phyloP scores from a whole-genome alignment of 2,113 vertebrate genomes.

The Onychostoma macrolepis region DNA sequence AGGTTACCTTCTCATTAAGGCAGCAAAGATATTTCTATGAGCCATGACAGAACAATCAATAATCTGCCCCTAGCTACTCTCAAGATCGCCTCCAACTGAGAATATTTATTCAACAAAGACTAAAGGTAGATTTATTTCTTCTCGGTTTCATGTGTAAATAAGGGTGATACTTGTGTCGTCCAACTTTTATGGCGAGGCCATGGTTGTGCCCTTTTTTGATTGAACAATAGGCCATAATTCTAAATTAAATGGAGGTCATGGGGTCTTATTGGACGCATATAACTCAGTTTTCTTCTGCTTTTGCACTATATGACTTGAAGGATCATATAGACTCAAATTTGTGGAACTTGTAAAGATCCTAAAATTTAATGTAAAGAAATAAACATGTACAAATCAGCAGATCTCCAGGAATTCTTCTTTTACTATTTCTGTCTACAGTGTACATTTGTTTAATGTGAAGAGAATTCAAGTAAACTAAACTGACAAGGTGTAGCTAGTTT shows the following conservation, averaged over 20 bases:
- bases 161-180: not conserved
- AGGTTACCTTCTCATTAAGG: constrained; percentile 5
- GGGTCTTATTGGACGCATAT: not conserved
- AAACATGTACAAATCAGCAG: not conserved
- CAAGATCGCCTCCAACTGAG: constrained; percentile 9
- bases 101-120: constrained; percentile 36
- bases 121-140: constrained; percentile 30
- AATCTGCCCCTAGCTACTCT: constrained; percentile 3
- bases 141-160: not conserved
- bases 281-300: not conserved
- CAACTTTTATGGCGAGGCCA: not conserved
- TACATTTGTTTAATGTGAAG: not conserved
- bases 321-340: not conserved
- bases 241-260: constrained; percentile 3
- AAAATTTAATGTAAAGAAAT: not conserved
- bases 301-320: not conserved
- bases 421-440: not conserved
- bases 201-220: not conserved
- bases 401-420: not conserved
- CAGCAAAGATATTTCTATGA: constrained; percentile 20
- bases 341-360: not conserved
- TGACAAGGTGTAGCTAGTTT: not conserved
- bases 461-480: not conserved
- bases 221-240: not conserved
- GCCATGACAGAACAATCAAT: constrained; percentile 28